phyloP scores from a whole-genome alignment of 1,140 invertebrate genomes.

The Vanessa tameamea region DNA sequence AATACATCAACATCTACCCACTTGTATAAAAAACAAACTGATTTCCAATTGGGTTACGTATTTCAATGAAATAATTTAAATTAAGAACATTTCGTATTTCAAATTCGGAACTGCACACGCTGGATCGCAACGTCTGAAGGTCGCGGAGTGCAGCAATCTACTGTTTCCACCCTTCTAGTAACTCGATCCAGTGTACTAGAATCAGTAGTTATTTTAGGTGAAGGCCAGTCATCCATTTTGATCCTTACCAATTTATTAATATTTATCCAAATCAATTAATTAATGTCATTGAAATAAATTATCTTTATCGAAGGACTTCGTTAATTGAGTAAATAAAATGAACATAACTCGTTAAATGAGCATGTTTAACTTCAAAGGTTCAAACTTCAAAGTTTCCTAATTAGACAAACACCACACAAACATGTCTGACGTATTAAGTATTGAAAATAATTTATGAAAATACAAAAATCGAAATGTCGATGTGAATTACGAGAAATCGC shows the following conservation, averaged over 20 bases:
- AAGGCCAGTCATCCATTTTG: conserved; percentile 6
- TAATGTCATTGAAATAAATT: conserved; percentile 1
- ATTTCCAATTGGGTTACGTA: conserved; percentile 33
- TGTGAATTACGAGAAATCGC: not conserved
- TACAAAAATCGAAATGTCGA: not conserved
- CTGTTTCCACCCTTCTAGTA: conserved; percentile 32
- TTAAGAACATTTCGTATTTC: conserved; percentile 12
- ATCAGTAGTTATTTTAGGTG: conserved; percentile 14
- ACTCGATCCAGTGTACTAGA: conserved; percentile 26
- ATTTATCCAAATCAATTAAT: not conserved
- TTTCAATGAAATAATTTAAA: conserved; percentile 57
- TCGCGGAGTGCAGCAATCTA: conserved; percentile 33
- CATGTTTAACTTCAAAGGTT: not conserved
- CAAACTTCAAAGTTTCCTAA: not conserved
- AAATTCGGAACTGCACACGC: conserved; percentile 27
- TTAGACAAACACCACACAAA: not conserved
- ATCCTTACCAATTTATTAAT: not conserved
- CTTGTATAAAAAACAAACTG: not conserved
- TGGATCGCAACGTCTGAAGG: conserved; percentile 55
- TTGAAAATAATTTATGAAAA: not conserved
- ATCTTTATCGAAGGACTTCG: conserved; percentile 5
- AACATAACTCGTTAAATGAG: conserved; percentile 1
- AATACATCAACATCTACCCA: conserved; percentile 11
- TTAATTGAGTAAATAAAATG: conserved; percentile 3
- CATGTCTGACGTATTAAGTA: too few relatives aligned